Conservation (phyloP, 2,797 vertebrate genomes). For the Carduelis carduelis region DNA sequence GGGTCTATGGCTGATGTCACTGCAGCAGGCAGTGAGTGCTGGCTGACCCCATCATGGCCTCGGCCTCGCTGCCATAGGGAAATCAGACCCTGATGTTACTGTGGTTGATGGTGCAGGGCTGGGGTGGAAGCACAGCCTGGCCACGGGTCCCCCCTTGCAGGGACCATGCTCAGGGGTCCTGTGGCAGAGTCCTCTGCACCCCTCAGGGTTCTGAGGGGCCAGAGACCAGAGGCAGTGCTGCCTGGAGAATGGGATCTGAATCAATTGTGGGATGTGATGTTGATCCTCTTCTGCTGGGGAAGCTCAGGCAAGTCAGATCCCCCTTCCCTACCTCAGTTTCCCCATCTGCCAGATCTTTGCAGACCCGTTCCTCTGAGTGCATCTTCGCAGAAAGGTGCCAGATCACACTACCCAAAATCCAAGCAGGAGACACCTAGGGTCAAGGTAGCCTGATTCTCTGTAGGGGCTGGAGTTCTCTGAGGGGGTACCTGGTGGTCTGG, state of each 20-base stretch:
- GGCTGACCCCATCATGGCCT: background rate
- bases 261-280: background rate
- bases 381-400: background rate
- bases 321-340: background rate
- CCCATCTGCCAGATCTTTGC: background rate
- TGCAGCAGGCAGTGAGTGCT: background rate
- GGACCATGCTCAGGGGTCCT: fast-evolving
- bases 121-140: background rate
- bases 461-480: background rate
- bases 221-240: background rate
- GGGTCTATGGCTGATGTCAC: background rate
- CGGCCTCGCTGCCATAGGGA: fast-evolving
- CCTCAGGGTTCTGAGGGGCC: background rate
- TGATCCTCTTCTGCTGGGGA: background rate
- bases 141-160: fast-evolving
- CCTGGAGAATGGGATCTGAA: background rate
- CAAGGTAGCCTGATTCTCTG: background rate
- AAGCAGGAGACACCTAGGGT: background rate
- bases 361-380: background rate
- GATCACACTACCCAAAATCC: background rate
- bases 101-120: background rate
- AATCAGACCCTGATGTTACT: background rate
- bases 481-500: background rate
- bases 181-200: background rate
- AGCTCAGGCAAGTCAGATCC: background rate